Base-by-base conservation (phyloP, 2,113 vertebrate genomes). In the Trematocara variabile region DNA sequence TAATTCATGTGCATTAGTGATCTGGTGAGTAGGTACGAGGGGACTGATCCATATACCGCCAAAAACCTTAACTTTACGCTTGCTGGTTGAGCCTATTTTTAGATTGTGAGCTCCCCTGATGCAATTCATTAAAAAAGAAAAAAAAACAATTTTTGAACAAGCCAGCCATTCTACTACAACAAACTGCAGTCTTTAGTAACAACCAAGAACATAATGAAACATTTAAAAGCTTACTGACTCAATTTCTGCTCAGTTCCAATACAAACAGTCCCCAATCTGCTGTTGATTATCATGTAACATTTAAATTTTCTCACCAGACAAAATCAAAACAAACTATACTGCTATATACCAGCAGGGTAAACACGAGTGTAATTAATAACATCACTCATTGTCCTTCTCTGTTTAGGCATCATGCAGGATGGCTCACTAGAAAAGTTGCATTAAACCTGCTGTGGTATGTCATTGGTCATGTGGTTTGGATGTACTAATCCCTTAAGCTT, bases 1-100 rank as follows among this genome's bases (percentile, higher is more conserved):
- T 79, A 87, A 89, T 88, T 83, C 84, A 89, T 85, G 83, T 41
- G 81, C 81, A 89, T 92, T 81, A 83, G 86, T 73, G 88, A 79
- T 87, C 86, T 89, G 87, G 5, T 79, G 81, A 75, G 58, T 5
- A 22, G 60, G 81, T 63, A 16, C 22, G 5, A 90, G 77, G 13
- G 30, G 84, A 39, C 81, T 80, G 84, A 78, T 91, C 33, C 81
- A 82, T 54, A 46, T 82, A 78, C 9, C 48, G n/a, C 58, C 6
- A 70, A 77, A 60, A 63, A 77, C 60, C 39, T 82, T 56, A 33
- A 84, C 68, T 83, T 84, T 89, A 77, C 77, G 37, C 25, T 75
- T 75, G 1, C 18, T 10, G 44, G 25, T 33, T 33, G 28, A 50
- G 25, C 70, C 25, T 2, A n/a, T 30, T 75, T 75, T 75, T 33